Conservation (phyloP, 2,797 vertebrate genomes). For the Acipenser oxyrinchus region DNA sequence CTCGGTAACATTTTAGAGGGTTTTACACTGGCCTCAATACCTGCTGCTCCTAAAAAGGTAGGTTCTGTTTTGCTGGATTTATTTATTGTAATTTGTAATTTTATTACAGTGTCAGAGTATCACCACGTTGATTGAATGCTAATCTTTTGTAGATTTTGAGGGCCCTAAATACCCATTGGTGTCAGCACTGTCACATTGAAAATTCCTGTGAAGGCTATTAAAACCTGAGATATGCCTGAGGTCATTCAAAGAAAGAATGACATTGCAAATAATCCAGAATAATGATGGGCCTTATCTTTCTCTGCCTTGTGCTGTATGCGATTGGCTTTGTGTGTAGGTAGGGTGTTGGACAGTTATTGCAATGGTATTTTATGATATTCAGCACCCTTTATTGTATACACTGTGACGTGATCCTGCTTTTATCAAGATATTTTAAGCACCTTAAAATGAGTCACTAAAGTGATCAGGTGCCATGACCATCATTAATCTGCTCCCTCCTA, state of each 20-base stretch:
- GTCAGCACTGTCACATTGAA: background rate
- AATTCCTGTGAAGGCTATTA: background rate
- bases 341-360: too few relatives aligned
- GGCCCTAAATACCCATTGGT: background rate
- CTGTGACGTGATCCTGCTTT: too few relatives aligned
- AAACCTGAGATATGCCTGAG: background rate
- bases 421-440: too few relatives aligned
- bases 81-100: background rate
- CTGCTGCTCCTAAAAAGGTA: constrained; percentile 58
- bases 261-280: background rate
- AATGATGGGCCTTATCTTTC: too few relatives aligned
- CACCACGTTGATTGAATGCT: background rate
- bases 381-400: too few relatives aligned
- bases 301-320: too few relatives aligned
- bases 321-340: too few relatives aligned
- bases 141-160: background rate
- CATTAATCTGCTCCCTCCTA: too few relatives aligned
- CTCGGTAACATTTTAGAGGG: constrained; percentile 81
- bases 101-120: background rate
- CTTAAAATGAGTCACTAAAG: too few relatives aligned
- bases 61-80: constrained; percentile 15
- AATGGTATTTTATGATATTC: too few relatives aligned
- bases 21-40: constrained; percentile 70
- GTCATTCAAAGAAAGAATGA: background rate
- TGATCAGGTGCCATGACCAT: too few relatives aligned